Evolutionary conservation across 2,888 invertebrate genomes (phyloP).

Genomic region (Cheilosia pagana): DNA sequence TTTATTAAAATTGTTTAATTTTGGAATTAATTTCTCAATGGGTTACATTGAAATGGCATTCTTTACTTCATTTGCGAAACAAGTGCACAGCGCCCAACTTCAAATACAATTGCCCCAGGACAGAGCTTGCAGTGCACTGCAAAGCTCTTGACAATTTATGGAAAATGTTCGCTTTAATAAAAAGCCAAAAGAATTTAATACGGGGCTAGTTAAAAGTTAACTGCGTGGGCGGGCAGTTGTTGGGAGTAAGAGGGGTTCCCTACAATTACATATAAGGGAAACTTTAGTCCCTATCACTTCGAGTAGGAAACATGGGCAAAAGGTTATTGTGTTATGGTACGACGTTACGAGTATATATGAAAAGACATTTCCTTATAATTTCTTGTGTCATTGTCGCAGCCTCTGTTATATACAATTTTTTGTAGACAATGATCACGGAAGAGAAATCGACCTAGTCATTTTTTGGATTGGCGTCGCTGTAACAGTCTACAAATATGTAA

Average conservation of each 20-base stretch:
- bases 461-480: no score
- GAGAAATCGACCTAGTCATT: no score
- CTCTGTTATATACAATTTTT: no score
- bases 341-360: no score
- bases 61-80: constrained; percentile 43
- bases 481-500: no score
- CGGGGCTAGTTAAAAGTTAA: constrained; percentile 38
- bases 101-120: neutral
- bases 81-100: constrained; percentile 2
- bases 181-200: constrained; percentile 45
- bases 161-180: constrained; percentile 51
- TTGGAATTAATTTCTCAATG: constrained; percentile 23
- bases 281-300: neutral
- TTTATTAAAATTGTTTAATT: constrained; percentile 46
- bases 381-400: no score
- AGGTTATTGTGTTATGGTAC: neutral
- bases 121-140: no score
- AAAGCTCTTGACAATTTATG: constrained; percentile 37
- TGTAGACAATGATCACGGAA: no score
- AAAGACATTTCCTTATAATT: no score
- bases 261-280: neutral
- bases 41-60: constrained; percentile 43
- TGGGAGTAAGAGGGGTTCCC: neutral
- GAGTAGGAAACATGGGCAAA: neutral
- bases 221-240: constrained; percentile 19